Evolutionary conservation across 2,888 invertebrate species (phyloP).

Genomic region (Meghimatium bilineatum): DNA sequence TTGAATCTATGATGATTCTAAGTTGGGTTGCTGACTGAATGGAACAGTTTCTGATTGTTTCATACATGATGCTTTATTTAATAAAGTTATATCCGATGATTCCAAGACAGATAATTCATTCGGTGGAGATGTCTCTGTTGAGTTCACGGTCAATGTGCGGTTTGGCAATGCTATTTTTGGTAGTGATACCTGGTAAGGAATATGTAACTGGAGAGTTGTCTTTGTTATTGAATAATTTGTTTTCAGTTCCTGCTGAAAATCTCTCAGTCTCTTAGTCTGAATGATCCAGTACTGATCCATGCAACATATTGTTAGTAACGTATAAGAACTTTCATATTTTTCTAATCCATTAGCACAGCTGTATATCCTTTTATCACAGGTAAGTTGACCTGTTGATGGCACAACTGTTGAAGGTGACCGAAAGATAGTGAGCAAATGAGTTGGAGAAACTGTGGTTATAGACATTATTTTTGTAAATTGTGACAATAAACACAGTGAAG

Average conservation of each 20-base stretch:
- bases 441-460: background rate
- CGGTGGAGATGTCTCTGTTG: background rate
- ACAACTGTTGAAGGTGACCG: too few relatives aligned
- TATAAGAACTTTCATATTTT: too few relatives aligned
- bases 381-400: background rate
- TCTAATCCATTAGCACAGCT: background rate
- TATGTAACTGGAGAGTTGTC: background rate
- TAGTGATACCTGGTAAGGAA: background rate
- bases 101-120: background rate
- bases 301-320: background rate
- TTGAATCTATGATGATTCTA: background rate
- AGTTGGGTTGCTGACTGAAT: background rate
- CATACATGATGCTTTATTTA: background rate
- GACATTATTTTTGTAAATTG: background rate
- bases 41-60: background rate
- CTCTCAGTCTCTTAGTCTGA: background rate
- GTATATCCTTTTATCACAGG: background rate
- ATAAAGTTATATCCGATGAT: background rate
- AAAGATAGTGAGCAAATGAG: background rate
- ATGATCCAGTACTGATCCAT: background rate
- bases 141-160: background rate
- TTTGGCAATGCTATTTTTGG: background rate
- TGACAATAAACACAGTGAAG: background rate
- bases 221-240: background rate
- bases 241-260: background rate